Evolutionary conservation across 2,113 vertebrate genomes (phyloP).

Genomic region (Pseudorectes ferrugineus): DNA sequence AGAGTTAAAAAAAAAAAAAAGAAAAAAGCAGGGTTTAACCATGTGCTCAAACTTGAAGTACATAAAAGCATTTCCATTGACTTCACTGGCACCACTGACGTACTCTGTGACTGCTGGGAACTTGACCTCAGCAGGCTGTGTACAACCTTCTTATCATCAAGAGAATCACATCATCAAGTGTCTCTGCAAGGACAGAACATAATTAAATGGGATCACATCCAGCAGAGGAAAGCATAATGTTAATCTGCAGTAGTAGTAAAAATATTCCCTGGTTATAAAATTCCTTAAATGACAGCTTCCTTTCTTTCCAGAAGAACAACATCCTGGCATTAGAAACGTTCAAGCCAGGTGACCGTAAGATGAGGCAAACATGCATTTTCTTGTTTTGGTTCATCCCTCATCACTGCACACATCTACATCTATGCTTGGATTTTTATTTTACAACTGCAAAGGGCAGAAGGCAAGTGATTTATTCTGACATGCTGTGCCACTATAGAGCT

Average conservation of each 20-base stretch:
- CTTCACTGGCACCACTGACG: background rate
- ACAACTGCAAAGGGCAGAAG: background rate
- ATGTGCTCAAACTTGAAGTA: background rate
- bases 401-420: background rate
- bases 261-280: background rate
- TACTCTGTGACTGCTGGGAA: background rate
- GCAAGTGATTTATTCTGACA: background rate
- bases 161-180: background rate
- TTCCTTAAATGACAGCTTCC: background rate
- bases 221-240: background rate
- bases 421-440: background rate
- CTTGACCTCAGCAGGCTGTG: background rate
- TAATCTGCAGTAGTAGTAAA: background rate
- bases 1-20: background rate
- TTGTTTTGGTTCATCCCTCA: background rate
- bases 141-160: background rate
- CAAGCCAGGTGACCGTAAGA: background rate
- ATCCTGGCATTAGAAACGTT: background rate
- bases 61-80: background rate
- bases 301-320: background rate
- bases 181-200: constrained; percentile 3
- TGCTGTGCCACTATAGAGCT: background rate
- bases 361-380: background rate
- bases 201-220: background rate
- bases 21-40: background rate